Percentiles rank a stretch among this genome's conserved stretches.
These are phyloP conservation scores for Barypeithes pellucidus DNA, from an alignment of 2,888 invertebrate species.

Conservation along the genomic window DNA sequence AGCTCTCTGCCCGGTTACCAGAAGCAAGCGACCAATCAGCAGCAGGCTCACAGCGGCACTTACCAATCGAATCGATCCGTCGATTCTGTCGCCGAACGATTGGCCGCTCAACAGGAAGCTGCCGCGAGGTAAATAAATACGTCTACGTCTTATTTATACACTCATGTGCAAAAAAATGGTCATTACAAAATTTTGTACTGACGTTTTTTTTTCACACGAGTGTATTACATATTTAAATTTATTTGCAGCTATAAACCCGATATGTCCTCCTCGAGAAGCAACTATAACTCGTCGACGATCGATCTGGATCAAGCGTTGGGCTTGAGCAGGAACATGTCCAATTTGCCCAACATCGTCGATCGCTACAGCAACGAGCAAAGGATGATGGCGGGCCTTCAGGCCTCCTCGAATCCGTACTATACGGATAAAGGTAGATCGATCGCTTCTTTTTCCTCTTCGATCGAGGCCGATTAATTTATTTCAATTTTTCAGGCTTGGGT, in stretches of 20 bases:
- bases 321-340: constrained; percentile 72
- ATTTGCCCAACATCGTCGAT: constrained; percentile 77
- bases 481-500: constrained; percentile 52
- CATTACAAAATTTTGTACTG: not conserved
- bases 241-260: constrained; percentile 58
- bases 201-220: not conserved
- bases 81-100: constrained; percentile 49
- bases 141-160: too few species aligned
- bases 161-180: too few species aligned
- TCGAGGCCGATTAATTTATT: not conserved
- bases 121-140: constrained; percentile 24
- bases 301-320: constrained; percentile 71
- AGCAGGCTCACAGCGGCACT: constrained; percentile 29
- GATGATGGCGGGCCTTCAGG: constrained; percentile 73
- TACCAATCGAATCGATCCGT: constrained; percentile 44
- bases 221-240: not conserved
- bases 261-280: constrained; percentile 57
- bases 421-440: constrained; percentile 64
- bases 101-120: constrained; percentile 51
- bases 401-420: constrained; percentile 70
- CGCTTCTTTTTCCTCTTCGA: not conserved
- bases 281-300: constrained; percentile 61
- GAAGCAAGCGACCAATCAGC: constrained; percentile 43
- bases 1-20: constrained; percentile 47
- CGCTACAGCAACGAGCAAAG: constrained; percentile 74